Base-by-base conservation (phyloP, 53 echinoderm and acorn worm species). In the Henricia sp. region DNA sequence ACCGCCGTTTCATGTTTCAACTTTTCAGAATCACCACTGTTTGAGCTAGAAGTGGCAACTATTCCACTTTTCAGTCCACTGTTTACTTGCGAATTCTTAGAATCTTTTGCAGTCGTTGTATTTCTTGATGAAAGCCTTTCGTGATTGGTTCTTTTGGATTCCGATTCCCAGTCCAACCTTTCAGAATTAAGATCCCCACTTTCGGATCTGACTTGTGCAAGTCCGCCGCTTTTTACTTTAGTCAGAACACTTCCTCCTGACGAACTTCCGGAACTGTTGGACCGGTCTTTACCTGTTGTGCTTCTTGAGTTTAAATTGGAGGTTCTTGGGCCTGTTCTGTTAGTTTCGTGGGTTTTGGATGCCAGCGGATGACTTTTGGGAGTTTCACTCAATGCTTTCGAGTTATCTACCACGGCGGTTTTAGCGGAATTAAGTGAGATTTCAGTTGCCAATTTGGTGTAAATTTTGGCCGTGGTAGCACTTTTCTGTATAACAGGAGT, bases 1-100 rank as follows among this genome's bases (percentile, higher is more conserved):
- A 51, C 70, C 41, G 25, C 84, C 23, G 20, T 56, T 56, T 53
- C 58, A 39, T 84, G 56, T 67, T 50, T 71, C 21, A 43, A 16
- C 60, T n/a, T n/a, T n/a, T n/a, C n/a, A n/a, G n/a, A n/a, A n/a
- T n/a, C n/a, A n/a, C n/a, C n/a, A n/a, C n/a, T n/a, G n/a, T n/a
- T n/a, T n/a, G n/a, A n/a, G n/a, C n/a, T n/a, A n/a, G n/a, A n/a
- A n/a, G n/a, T n/a, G n/a, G n/a, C n/a, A n/a, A n/a, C n/a, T n/a
- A n/a, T n/a, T n/a, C n/a, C n/a, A n/a, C n/a, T n/a, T n/a, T n/a
- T n/a, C n/a, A n/a, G n/a, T n/a, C n/a, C n/a, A n/a, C n/a, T n/a
- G n/a, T n/a, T n/a, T n/a, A n/a, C n/a, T n/a, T n/a, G n/a, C n/a
- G n/a, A n/a, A n/a, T n/a, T n/a, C n/a, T n/a, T n/a, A n/a, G n/a